These are phyloP conservation scores for Netelia virgata DNA, from an alignment of 2,888 invertebrate species.

Conservation along the genomic window DNA sequence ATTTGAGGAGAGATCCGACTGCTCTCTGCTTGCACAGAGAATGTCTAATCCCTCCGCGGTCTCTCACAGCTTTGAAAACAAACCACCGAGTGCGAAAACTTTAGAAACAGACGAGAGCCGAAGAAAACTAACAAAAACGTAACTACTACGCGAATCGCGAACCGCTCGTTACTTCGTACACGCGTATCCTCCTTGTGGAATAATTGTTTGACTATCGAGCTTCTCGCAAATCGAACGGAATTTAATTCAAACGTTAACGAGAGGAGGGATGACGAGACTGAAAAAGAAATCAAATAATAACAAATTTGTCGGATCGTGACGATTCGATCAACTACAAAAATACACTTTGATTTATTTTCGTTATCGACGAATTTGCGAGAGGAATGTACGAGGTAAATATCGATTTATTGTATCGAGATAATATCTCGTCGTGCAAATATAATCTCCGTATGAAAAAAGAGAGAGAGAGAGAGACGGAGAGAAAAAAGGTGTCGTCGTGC, in stretches of 20 bases:
- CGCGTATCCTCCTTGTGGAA: no score
- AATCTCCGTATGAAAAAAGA: conserved; percentile 21
- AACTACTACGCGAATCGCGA: neutral
- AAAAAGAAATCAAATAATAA: no score
- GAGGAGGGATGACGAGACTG: no score
- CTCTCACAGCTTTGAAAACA: conserved; percentile 42
- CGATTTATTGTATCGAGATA: neutral
- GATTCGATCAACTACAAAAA: no score
- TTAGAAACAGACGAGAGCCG: conserved; percentile 26
- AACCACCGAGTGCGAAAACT: conserved; percentile 45
- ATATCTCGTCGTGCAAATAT: neutral
- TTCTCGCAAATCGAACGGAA: no score
- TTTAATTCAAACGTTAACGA: no score
- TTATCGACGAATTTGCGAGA: neutral
- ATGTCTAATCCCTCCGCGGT: conserved; percentile 1
- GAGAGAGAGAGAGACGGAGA: neutral
- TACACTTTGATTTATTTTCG: neutral
- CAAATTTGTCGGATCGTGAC: no score
- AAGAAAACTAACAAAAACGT: neutral
- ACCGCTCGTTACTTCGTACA: no score
- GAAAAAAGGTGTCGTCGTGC: conserved; percentile 13
- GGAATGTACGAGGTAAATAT: neutral
- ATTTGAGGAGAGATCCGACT: conserved; percentile 16
- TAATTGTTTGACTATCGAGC: no score
- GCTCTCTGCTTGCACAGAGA: conserved; percentile 24